Evolutionary conservation across 1,140 invertebrate genomes (phyloP).

Genomic region (Zaprionus taronus): DNA sequence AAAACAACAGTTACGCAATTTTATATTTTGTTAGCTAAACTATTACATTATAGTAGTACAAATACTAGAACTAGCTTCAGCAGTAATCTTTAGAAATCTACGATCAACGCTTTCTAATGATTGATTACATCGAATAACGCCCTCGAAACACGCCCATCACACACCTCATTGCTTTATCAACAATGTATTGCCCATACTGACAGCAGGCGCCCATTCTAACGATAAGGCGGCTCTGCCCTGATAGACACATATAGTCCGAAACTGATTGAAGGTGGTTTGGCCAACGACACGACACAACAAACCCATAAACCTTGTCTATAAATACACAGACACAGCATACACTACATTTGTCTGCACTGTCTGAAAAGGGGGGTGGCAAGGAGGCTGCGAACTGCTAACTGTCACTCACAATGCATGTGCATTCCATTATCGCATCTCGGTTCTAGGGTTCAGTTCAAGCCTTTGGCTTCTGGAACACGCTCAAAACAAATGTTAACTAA

Average conservation of each 20-base stretch:
- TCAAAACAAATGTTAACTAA: constrained; percentile 78
- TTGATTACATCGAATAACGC: neutral
- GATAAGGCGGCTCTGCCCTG: constrained; percentile 23
- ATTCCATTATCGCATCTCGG: constrained; percentile 59
- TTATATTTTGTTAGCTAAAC: neutral
- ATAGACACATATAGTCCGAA: constrained; percentile 22
- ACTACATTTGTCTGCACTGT: constrained; percentile 11
- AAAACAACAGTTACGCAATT: neutral
- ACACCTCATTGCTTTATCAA: constrained; percentile 15
- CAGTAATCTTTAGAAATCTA: constrained; percentile 6
- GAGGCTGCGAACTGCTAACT: constrained; percentile 25
- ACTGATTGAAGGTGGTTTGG: constrained; percentile 32
- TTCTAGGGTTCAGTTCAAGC: constrained; percentile 47
- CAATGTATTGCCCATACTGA: neutral
- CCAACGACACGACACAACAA: constrained; percentile 46
- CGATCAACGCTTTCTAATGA: constrained; percentile 8
- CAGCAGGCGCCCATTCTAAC: neutral
- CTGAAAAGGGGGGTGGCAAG: constrained; percentile 2
- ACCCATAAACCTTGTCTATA: constrained; percentile 65
- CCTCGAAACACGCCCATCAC: constrained; percentile 25
- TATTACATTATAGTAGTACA: neutral
- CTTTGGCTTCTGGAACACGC: constrained; percentile 62
- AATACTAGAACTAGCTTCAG: neutral
- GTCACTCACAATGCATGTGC: constrained; percentile 54
- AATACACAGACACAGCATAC: constrained; percentile 25